A percentile compares a stretch with the other conserved stretches of the same genome.
Conservation (phyloP, 2,888 invertebrate species). For the Girardia tigrina region DNA sequence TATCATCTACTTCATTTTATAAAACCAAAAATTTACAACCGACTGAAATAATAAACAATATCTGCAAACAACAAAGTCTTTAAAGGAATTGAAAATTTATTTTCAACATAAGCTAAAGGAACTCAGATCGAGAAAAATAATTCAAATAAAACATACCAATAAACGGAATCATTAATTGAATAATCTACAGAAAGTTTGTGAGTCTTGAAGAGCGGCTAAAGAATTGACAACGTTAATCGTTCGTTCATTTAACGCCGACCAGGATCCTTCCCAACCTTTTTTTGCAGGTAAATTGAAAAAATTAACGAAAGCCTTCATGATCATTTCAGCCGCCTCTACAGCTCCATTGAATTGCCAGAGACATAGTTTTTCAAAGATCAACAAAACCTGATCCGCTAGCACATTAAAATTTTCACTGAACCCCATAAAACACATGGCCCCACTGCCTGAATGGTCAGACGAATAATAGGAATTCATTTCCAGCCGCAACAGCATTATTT, state of each 20-base stretch:
- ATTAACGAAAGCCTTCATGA: not conserved
- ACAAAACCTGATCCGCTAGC: not conserved
- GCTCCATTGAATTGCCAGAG: not conserved
- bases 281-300: not conserved
- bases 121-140: too few relatives aligned
- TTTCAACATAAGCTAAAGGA: too few relatives aligned
- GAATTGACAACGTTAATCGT: not conserved
- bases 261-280: not conserved
- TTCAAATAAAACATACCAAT: not conserved
- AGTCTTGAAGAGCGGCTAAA: not conserved
- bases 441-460: not conserved
- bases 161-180: not conserved
- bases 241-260: not conserved
- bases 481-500: not conserved
- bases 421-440: not conserved
- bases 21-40: too few relatives aligned
- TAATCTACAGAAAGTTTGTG: not conserved
- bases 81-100: too few relatives aligned
- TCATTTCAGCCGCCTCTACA: not conserved
- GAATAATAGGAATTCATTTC: not conserved
- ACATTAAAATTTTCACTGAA: not conserved
- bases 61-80: too few relatives aligned
- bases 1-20: too few relatives aligned
- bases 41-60: too few relatives aligned
- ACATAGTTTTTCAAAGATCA: not conserved